phyloP scores from a whole-genome alignment of 2,888 invertebrate genomes.

The Dynastes maya region DNA sequence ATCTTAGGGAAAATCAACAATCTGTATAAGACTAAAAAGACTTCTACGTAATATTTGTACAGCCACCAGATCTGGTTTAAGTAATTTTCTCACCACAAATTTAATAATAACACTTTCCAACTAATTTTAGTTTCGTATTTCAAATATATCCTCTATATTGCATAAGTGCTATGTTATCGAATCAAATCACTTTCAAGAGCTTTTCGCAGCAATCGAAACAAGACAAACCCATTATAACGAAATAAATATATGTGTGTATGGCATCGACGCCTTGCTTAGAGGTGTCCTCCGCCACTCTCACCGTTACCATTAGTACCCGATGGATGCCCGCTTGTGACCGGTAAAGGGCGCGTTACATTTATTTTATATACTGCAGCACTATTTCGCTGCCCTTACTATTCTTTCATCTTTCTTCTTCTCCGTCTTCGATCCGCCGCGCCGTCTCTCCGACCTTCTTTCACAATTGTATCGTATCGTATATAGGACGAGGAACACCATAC shows the following conservation, averaged over 20 bases:
- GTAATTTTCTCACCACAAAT: no score
- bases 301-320: slow-evolving; percentile 55
- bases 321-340: slow-evolving; percentile 11
- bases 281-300: slow-evolving; percentile 37
- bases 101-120: no score
- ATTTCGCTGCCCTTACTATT: neutral
- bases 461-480: neutral
- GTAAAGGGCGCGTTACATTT: neutral
- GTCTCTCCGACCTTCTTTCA: neutral
- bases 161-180: neutral
- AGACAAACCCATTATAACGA: slow-evolving; percentile 70
- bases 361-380: no score
- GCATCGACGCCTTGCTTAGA: slow-evolving; percentile 14
- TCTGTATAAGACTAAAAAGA: no score
- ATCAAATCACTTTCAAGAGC: slow-evolving; percentile 16
- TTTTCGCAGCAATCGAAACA: slow-evolving; percentile 67
- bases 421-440: neutral
- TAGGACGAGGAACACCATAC: slow-evolving; percentile 8
- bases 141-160: no score
- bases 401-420: slow-evolving; percentile 56
- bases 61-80: no score
- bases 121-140: no score
- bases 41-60: no score
- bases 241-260: slow-evolving; percentile 51
- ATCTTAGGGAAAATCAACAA: no score